phyloP scores from a whole-genome alignment of 1,140 invertebrate species.

The Euborellia annulipes region DNA sequence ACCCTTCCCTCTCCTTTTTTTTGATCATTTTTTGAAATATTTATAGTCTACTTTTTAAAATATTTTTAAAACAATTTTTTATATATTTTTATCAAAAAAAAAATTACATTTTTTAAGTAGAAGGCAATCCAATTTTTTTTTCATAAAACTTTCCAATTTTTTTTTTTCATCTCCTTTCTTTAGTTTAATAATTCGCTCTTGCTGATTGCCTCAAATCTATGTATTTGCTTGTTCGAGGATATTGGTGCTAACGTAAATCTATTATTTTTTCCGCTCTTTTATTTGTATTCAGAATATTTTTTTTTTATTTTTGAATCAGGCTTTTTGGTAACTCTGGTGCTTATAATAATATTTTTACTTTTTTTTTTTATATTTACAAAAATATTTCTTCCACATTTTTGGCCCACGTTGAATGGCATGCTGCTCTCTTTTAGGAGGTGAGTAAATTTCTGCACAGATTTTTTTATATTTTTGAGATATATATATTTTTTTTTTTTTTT shows the following conservation, averaged over 20 bases:
- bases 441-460: constrained; percentile 21
- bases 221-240: constrained; percentile 1
- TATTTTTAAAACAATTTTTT: constrained; percentile 1
- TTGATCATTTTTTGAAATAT: no score
- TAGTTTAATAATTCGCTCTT: neutral
- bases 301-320: constrained; percentile 9
- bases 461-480: neutral
- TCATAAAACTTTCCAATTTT: neutral
- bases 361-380: constrained; percentile 15
- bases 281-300: constrained; percentile 4
- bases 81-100: neutral
- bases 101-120: neutral
- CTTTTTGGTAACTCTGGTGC: constrained; percentile 13
- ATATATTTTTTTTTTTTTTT: neutral
- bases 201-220: neutral
- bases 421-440: constrained; percentile 31
- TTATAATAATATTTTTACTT: constrained; percentile 12
- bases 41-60: no score
- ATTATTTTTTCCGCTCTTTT: neutral
- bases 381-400: no score
- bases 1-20: no score
- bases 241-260: constrained; percentile 1
- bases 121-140: neutral
- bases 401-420: constrained; percentile 28
- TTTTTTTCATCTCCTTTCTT: neutral